These are phyloP conservation scores for Papilio gigon DNA, from an alignment of 2,888 invertebrate genomes.

Conservation along the genomic window DNA sequence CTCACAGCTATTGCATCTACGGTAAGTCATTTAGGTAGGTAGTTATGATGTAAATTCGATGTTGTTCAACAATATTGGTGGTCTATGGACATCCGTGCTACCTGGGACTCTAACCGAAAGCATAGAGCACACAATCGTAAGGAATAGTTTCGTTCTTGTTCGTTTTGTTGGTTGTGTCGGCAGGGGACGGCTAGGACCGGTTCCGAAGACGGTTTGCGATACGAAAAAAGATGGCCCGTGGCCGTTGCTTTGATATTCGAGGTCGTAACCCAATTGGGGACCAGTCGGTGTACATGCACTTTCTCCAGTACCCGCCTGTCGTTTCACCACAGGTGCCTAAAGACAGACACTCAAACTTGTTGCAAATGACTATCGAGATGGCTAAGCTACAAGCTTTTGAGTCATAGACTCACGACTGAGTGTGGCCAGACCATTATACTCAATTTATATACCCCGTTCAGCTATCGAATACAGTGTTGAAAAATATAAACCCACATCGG, in stretches of 20 bases:
- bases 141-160: conserved; percentile 39
- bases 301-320: conserved; percentile 68
- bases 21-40: too few species aligned
- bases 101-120: conserved; percentile 3
- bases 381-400: conserved; percentile 23
- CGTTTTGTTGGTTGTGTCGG: conserved; percentile 44
- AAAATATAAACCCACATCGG: too few species aligned
- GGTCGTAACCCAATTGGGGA: conserved; percentile 79
- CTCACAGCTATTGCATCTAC: too few species aligned
- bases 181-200: conserved; percentile 53
- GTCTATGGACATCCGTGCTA: too few species aligned
- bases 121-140: conserved; percentile 40
- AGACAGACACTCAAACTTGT: conserved; percentile 51
- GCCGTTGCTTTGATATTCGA: conserved; percentile 67
- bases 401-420: background rate
- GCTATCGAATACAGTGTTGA: too few species aligned
- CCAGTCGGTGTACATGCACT: conserved; percentile 73
- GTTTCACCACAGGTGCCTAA: conserved; percentile 62
- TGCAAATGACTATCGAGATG: background rate
- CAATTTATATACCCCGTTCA: too few species aligned
- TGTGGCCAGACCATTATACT: background rate
- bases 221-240: conserved; percentile 67
- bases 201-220: conserved; percentile 53
- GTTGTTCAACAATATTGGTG: too few species aligned
- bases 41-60: too few species aligned